phyloP scores from a whole-genome alignment of 2,888 invertebrate species.

The Ganaspis brasiliensis region DNA sequence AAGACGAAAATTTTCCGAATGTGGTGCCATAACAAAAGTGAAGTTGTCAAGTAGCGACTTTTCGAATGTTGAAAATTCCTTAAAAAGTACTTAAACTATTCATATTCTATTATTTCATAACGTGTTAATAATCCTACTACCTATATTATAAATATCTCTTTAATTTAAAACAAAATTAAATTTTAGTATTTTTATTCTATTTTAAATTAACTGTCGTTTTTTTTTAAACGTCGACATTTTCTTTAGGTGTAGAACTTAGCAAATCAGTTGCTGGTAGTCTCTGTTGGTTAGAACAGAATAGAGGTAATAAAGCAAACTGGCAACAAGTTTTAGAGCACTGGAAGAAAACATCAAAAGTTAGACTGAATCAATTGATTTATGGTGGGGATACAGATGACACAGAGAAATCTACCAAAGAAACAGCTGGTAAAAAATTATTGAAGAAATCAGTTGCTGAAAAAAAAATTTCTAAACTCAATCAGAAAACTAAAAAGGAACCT shows the following conservation, averaged over 20 bases:
- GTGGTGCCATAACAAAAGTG: not conserved
- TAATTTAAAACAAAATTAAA: conserved; percentile 7
- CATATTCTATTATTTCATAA: not conserved
- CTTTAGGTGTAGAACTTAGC: not conserved
- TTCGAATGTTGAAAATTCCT: not conserved
- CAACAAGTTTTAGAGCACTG: not conserved
- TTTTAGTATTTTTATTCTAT: too few relatives aligned
- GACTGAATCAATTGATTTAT: conserved; percentile 3
- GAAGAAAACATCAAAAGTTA: not conserved
- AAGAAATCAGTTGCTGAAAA: not conserved
- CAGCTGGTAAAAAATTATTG: not conserved
- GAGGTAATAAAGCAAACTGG: not conserved
- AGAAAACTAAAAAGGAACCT: not conserved
- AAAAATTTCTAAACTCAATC: not conserved
- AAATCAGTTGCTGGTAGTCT: conserved; percentile 15
- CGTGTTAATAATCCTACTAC: not conserved
- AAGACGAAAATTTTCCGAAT: not conserved
- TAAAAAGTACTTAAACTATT: conserved; percentile 5
- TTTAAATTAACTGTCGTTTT: not conserved
- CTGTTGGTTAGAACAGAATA: conserved; percentile 7
- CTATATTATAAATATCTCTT: not conserved
- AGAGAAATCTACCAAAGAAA: not conserved
- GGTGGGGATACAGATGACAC: not conserved
- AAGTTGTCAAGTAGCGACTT: not conserved
- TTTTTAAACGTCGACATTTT: not conserved